Evolutionary conservation across 2,797 vertebrate species (phyloP).

Genomic region (Bradypus variegatus): DNA sequence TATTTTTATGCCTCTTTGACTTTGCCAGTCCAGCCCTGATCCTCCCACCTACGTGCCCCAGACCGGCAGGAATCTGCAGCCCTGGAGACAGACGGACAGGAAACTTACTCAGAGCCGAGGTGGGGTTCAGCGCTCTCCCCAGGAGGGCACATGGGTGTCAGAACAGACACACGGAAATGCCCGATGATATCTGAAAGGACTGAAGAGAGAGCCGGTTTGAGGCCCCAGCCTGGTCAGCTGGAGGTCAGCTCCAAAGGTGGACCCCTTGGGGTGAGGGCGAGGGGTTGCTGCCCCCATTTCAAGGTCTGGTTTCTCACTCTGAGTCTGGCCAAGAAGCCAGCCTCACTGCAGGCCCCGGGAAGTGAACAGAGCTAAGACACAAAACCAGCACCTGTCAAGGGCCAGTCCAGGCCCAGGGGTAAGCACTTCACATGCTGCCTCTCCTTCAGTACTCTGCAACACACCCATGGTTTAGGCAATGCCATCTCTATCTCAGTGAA

Average conservation of each 20-base stretch:
- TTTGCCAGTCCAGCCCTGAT: neutral
- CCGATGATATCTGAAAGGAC: slow-evolving; percentile 69
- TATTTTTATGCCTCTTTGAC: slow-evolving; percentile 3
- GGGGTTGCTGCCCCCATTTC: neutral
- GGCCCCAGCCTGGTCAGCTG: neutral
- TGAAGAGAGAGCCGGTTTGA: slow-evolving; percentile 35
- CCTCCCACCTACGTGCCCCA: accelerated
- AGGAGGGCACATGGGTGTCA: slow-evolving; percentile 2
- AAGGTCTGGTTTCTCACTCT: neutral
- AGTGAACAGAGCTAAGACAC: neutral
- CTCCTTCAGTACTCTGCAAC: neutral
- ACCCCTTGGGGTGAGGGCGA: neutral
- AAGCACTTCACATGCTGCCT: neutral
- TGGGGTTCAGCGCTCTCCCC: accelerated
- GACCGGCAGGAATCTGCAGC: neutral
- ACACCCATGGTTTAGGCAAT: neutral
- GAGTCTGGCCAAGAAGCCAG: neutral
- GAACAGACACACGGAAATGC: slow-evolving; percentile 67
- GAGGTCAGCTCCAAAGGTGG: neutral
- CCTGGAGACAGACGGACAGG: neutral
- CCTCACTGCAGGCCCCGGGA: neutral
- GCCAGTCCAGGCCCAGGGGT: neutral
- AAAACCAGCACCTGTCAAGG: neutral
- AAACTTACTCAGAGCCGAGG: slow-evolving; percentile 60
- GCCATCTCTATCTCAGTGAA: neutral